phyloP scores from a whole-genome alignment of 2,113 vertebrate genomes.

The Cebus imitator region DNA sequence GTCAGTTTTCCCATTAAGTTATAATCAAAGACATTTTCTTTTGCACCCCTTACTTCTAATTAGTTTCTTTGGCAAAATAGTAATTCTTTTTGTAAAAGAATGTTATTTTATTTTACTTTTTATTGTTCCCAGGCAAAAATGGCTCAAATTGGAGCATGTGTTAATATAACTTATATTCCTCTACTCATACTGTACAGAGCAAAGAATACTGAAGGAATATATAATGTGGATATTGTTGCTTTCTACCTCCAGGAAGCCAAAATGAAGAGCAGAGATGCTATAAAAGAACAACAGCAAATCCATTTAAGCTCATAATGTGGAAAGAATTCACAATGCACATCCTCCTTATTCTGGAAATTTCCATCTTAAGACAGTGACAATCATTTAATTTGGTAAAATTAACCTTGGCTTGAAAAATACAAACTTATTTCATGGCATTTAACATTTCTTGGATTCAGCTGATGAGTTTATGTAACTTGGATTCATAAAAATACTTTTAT shows the following conservation, averaged over 20 bases:
- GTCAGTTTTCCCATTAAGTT: neutral
- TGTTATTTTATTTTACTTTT: neutral
- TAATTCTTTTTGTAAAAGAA: neutral
- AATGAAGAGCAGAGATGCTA: neutral
- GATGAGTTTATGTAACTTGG: neutral
- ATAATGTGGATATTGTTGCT: rapidly evolving
- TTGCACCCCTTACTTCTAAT: neutral
- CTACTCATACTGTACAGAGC: rapidly evolving
- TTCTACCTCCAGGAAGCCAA: neutral
- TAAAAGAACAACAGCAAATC: neutral
- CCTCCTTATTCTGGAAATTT: neutral
- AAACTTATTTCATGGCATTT: neutral
- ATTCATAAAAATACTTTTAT: neutral
- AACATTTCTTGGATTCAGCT: neutral
- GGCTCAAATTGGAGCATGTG: neutral
- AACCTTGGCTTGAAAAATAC: neutral
- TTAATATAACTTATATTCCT: neutral
- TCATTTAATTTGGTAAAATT: neutral
- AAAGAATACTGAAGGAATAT: neutral
- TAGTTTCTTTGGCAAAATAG: neutral
- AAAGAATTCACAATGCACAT: neutral
- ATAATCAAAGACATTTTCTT: neutral
- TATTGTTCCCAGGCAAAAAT: neutral
- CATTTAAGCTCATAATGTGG: neutral
- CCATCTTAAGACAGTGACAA: neutral